A percentile compares a stretch with the other conserved stretches of the same genome.
Conservation (phyloP, 2,888 invertebrate species). For the Frankliniella fusca region DNA sequence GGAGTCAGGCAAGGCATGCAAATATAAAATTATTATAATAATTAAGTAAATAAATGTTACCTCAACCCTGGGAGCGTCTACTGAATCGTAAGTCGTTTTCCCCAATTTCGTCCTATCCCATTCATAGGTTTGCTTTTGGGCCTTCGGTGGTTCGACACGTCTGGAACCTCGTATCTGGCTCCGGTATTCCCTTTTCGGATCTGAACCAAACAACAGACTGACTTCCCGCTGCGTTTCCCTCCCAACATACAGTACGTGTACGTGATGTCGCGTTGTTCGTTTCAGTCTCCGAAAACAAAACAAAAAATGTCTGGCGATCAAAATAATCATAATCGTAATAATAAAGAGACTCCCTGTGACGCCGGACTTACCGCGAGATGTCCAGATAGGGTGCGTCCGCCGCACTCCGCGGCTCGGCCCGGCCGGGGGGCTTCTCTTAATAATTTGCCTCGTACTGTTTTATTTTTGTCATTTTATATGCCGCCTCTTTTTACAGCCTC, state of each 20-base stretch:
- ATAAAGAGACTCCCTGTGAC: neutral
- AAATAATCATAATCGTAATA: neutral
- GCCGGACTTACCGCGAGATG: neutral
- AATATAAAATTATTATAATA: neutral
- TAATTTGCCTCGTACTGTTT: too few species aligned
- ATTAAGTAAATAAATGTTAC: neutral
- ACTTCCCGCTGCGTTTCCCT: neutral
- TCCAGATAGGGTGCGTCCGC: neutral
- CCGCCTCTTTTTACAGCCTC: neutral
- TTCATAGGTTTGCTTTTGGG: too few species aligned
- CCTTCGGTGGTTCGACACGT: too few species aligned
- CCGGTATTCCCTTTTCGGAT: too few species aligned
- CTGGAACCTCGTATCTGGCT: too few species aligned
- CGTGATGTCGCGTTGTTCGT: too few species aligned
- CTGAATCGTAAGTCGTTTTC: neutral
- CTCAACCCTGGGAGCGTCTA: neutral
- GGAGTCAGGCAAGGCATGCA: neutral
- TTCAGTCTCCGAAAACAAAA: neutral
- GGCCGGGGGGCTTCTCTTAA: too few species aligned
- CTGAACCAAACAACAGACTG: neutral
- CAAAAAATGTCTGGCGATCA: neutral
- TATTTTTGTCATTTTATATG: too few species aligned
- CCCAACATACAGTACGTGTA: neutral
- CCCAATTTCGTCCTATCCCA: too few species aligned
- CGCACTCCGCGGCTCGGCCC: too few species aligned